Base-by-base conservation (phyloP, 2,113 vertebrate species). In the Indri indri region DNA sequence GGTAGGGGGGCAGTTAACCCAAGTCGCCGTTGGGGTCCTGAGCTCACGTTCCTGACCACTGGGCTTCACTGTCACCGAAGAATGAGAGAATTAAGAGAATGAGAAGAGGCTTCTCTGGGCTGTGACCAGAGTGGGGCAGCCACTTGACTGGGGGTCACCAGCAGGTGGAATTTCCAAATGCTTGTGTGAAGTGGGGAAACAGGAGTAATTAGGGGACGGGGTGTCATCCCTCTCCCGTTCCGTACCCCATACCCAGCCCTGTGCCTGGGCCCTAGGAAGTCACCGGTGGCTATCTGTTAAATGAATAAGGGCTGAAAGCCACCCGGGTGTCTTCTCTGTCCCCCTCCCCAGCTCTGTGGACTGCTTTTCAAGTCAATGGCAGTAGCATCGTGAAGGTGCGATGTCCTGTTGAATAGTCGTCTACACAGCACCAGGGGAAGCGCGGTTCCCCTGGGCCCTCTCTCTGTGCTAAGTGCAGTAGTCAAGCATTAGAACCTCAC, bases 401-500 rank as follows among this genome's bases (percentile, higher is more conserved):
- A 0, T 23, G 10, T 17, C 20, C 40, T 0, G 1, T 34, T 45
- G 6, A 2, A 37, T 17, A 22, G 1, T 25, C 4, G 2, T 70
- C 34, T 37, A 20, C 0, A 7, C 2, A 3, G 2, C 22, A 4
- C 8, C 32, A 11, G 86, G 5, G 4, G 42, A 88, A 10, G 4
- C 0, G 7, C 0, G 30, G 8, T 17, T 34, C 40, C 40, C 12
- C 5, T 2, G 9, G 9, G 3, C 8, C 57, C 32, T 63, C 22
- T 1, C 32, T 50, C 22, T 3, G 22, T 3, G 1, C 32, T 11
- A 14, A 1, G 16, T 2, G 9, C n/a, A 7, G 6, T 2, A 11
- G 34, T 70, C 47, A 12, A 73, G 32, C 54, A 0, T 45, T 17
- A 18, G 40, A 61, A 8, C 32, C 22, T 0, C 1, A 8, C 16